These are phyloP conservation scores for Pardosa pseudoannulata DNA, from an alignment of 2,888 invertebrate species.

Conservation along the genomic window DNA sequence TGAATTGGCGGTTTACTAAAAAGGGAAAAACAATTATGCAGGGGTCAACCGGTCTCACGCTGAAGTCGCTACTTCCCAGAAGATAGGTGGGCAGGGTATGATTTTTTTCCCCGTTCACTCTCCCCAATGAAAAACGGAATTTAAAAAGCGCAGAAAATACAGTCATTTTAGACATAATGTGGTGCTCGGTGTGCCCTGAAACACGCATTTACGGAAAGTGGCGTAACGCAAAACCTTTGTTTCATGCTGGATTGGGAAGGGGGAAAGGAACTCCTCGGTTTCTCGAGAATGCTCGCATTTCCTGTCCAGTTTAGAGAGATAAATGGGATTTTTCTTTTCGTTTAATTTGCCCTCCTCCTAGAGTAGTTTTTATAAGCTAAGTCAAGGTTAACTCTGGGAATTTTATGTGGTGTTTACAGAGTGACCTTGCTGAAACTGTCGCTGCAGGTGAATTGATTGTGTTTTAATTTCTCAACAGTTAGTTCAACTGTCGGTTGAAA, in stretches of 20 bases:
- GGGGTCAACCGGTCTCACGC: conserved; percentile 12
- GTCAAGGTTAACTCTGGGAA: too few species aligned
- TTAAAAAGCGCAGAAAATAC: not conserved
- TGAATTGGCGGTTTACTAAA: conserved; percentile 11
- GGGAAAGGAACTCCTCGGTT: too few species aligned
- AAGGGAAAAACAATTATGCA: conserved; percentile 14
- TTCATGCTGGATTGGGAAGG: not conserved
- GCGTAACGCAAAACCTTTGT: not conserved
- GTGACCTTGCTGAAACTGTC: too few species aligned
- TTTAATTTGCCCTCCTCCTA: too few species aligned
- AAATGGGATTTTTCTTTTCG: too few species aligned
- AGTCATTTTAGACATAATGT: not conserved
- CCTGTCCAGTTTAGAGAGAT: too few species aligned
- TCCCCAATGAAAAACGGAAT: not conserved
- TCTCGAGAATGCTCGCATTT: too few species aligned
- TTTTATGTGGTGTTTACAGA: too few species aligned
- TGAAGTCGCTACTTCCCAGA: conserved; percentile 12
- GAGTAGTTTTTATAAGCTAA: too few species aligned
- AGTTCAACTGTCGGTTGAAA: too few species aligned
- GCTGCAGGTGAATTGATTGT: too few species aligned
- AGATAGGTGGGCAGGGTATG: not conserved
- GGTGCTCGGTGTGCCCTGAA: not conserved
- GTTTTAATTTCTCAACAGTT: too few species aligned
- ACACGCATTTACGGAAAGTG: not conserved
- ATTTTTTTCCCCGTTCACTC: not conserved